phyloP scores from a whole-genome alignment of 1,140 invertebrate species.

The Galleria mellonella region DNA sequence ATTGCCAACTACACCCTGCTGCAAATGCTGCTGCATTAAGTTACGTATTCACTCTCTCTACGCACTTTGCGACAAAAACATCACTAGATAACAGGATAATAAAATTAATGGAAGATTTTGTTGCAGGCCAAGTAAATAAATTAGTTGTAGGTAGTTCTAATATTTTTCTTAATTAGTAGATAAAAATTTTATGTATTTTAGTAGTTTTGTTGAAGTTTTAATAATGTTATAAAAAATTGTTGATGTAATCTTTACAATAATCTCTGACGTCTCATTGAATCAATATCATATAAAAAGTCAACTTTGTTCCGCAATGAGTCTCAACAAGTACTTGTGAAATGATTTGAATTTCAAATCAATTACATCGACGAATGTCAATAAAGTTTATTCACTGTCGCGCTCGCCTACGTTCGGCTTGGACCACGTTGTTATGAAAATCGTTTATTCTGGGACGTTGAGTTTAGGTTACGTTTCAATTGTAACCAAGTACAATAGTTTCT shows the following conservation, averaged over 20 bases:
- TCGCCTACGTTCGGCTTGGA: background rate
- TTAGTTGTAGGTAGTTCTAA: too few species aligned
- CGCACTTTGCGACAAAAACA: background rate
- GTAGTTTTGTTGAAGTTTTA: too few species aligned
- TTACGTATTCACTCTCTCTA: background rate
- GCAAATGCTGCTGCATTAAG: too few species aligned
- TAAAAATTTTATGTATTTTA: too few species aligned
- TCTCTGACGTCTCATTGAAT: too few species aligned
- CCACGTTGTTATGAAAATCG: conserved; percentile 6
- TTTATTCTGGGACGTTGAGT: background rate
- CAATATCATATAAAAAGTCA: background rate
- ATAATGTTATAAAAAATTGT: too few species aligned
- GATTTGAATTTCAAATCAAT: conserved; percentile 18
- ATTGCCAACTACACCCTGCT: conserved; percentile 36
- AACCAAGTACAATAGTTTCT: too few species aligned
- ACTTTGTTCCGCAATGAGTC: conserved; percentile 2
- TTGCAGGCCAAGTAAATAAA: too few species aligned
- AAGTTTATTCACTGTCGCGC: conserved; percentile 9
- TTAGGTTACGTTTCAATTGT: too few species aligned
- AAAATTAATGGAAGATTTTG: too few species aligned
- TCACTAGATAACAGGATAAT: too few species aligned
- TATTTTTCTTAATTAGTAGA: too few species aligned
- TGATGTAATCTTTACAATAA: background rate
- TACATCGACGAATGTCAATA: conserved; percentile 13
- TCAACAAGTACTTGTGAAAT: conserved; percentile 6